Evolutionary conservation across 2,888 invertebrate genomes (phyloP), one percentile per base, ranked within the genome.

Genomic region (Habrosyne pyritoides): DNA sequence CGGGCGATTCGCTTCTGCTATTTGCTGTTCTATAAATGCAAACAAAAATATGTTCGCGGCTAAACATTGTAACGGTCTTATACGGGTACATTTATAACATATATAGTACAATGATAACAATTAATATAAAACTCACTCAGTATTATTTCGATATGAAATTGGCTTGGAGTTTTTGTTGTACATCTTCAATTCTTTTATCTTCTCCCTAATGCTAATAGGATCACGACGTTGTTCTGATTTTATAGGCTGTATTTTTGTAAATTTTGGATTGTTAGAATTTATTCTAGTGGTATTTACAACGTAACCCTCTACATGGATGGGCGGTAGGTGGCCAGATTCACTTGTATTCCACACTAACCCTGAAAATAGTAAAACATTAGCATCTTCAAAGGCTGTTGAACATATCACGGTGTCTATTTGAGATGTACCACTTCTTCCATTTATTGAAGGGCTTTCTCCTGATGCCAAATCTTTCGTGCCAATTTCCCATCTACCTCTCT

Each of bases 101-200:
- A n/a, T n/a, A n/a, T n/a, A n/a, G n/a, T n/a, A n/a, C n/a, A n/a
- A n/a, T n/a, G n/a, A n/a, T n/a, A n/a, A n/a, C n/a, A n/a, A n/a
- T n/a, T n/a, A n/a, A n/a, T n/a, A n/a, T n/a, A 14, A 8, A 21
- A 30, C 50, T 50, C 21, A 50, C 50, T 50, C 50, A 28, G 28
- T 10, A 50, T 21, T 30, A 6, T 21, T 50, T 21, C 50, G 18
- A 28, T 28, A 14, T n/a, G 14, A n/a, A 10, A 18, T 14, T 8
- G n/a, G 26, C 14, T 30, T 50, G 12, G 12, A 3, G 54, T 49
- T 71, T 51, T 60, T 66, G 22, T 62, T 63, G 36, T 60, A 78
- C 61, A 79, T 72, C 63, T 90, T 91, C 10, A 91, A 67, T 56
- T 90, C 87, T 47, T 72, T 79, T 21, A 91, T 91, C 69, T 81